These are phyloP conservation scores for Corythornis madagascariensis DNA, from an alignment of 2,113 vertebrate genomes.

Conservation along the genomic window DNA sequence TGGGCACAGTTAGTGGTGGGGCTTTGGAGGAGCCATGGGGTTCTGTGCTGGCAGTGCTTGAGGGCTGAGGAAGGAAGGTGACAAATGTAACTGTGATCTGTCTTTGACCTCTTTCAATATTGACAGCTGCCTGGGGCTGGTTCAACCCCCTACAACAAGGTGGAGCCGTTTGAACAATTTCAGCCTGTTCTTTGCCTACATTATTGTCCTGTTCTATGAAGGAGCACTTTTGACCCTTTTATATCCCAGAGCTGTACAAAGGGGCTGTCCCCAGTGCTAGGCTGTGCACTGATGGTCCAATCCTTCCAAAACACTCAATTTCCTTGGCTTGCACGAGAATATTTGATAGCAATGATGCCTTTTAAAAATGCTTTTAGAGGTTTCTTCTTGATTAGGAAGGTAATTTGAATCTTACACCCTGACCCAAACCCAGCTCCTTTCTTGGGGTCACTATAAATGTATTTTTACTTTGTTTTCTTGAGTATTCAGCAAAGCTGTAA, in stretches of 20 bases:
- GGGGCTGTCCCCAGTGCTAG: neutral
- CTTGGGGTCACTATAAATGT: neutral
- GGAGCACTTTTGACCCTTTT: neutral
- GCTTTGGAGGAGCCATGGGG: neutral
- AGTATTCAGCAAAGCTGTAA: neutral
- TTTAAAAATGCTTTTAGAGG: neutral
- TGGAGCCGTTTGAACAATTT: neutral
- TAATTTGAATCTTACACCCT: neutral
- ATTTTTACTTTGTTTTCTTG: neutral
- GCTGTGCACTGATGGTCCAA: neutral
- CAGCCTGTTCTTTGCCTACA: slow-evolving; percentile 12
- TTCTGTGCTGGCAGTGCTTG: neutral
- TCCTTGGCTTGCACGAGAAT: neutral
- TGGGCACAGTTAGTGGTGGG: neutral
- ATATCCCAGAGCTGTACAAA: neutral
- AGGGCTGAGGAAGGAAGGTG: neutral
- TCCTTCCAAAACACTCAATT: neutral
- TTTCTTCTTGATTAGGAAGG: neutral
- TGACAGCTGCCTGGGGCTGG: neutral
- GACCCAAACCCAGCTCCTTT: neutral
- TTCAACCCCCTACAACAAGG: neutral
- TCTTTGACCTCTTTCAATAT: neutral
- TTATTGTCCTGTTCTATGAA: neutral
- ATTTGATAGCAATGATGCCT: neutral
- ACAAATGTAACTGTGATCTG: neutral